Conservation (phyloP, 2,113 vertebrate genomes). For the Microtus ochrogaster region DNA sequence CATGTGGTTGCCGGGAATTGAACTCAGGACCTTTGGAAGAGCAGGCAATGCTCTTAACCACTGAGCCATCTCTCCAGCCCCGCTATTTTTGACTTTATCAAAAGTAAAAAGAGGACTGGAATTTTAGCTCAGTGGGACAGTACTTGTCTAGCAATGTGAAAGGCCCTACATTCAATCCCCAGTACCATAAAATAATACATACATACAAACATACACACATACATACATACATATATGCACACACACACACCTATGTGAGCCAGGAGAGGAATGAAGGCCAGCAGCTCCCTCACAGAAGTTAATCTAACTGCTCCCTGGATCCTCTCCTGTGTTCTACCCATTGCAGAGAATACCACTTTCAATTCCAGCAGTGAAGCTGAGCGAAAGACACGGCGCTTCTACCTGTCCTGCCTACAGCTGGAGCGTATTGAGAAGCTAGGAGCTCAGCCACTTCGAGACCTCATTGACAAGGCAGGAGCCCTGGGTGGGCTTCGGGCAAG, state of each 20-base stretch:
- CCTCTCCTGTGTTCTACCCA: neutral
- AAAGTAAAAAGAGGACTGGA: neutral
- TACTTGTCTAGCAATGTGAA: neutral
- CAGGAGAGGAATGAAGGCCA: neutral
- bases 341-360: conserved; percentile 94
- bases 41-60: too few species aligned
- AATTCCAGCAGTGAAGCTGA: conserved; percentile 98
- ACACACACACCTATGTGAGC: neutral
- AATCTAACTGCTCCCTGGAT: neutral
- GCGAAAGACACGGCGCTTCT: conserved; percentile 95
- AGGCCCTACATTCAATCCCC: neutral
- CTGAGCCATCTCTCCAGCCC: too few species aligned
- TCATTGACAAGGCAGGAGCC: conserved; percentile 93
- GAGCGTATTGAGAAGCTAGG: conserved; percentile 95
- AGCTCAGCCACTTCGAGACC: conserved; percentile 94
- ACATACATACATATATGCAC: neutral
- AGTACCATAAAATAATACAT: neutral
- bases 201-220: neutral
- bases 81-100: neutral
- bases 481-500: too few species aligned
- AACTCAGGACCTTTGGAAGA: too few species aligned
- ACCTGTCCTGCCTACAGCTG: conserved; percentile 96
- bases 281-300: neutral
- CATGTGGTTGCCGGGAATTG: too few species aligned
- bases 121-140: neutral